Evolutionary conservation across 2,797 vertebrate species (phyloP), one percentile per base, ranked within the genome.

Genomic region (Acrossocheilus wenchowensis): DNA sequence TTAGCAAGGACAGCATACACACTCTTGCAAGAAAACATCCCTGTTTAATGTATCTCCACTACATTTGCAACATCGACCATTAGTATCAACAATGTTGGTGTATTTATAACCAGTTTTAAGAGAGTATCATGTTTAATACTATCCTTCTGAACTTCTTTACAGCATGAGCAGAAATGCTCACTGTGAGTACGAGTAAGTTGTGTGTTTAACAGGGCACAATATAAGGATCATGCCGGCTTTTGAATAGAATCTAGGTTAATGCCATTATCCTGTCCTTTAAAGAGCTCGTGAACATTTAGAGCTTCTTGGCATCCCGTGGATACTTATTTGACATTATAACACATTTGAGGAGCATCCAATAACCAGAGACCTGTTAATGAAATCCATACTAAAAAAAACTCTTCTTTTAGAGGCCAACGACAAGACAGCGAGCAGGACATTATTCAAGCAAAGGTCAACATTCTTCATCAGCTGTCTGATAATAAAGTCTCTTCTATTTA

Each of bases 1-100:
- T 93, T 12, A 93, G 52, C 86, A 90, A 86, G 85, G 88, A 77
- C 71, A 57, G 54, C 62, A 84, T 85, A 74, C 82, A 91, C 72
- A 26, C 72, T 45, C 43, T 45, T 60, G 9, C 75, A 66, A 45
- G 36, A 43, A 68, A 66, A 81, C 43, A 86, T 73, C 50, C 45
- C 81, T 48, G 19, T 17, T 45, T 75, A 75, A 75, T 81, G 57
- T 30, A 73, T 75, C 45, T 81, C 45, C 5, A 41, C 30, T 54
- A 64, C 30, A 45, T 74, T n/a, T 81, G 57, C 45, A 43, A 66
- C 26, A 57, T 66, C 26, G 41, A 52, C 15, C 39, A 39, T 39
- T 39, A 73, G 34, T 41, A 74, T 66, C 57, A 50, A 86, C 60
- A 84, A 26, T 39, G 19, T 60, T 69, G n/a, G 30, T 54, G 34